Evolutionary conservation across 2,888 invertebrate species (phyloP).

Genomic region (Apodemia hepburni): DNA sequence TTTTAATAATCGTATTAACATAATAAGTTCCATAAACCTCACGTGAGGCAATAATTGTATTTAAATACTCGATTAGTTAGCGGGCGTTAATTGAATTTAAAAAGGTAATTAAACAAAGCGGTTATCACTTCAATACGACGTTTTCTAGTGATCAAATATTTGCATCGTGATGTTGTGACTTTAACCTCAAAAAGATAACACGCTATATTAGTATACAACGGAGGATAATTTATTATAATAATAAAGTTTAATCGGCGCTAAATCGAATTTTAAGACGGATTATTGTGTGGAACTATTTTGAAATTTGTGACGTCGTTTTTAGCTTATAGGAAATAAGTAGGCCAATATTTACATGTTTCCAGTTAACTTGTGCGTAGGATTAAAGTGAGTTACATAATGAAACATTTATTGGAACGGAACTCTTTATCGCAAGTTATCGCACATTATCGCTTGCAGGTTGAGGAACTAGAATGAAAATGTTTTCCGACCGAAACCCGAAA

Average conservation of each 20-base stretch:
- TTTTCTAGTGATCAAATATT: constrained; percentile 8
- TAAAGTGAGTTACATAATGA: too few relatives aligned
- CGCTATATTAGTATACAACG: not conserved
- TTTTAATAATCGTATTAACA: not conserved
- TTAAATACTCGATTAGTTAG: constrained; percentile 12
- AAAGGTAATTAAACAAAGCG: constrained; percentile 1
- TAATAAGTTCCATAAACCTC: constrained; percentile 5
- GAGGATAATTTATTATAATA: not conserved
- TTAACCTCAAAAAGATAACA: not conserved
- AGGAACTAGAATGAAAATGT: too few relatives aligned
- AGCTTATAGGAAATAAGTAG: not conserved
- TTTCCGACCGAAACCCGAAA: too few relatives aligned
- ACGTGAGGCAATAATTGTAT: constrained; percentile 13
- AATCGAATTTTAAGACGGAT: not conserved
- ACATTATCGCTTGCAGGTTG: too few relatives aligned
- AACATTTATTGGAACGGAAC: too few relatives aligned
- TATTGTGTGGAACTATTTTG: too few relatives aligned
- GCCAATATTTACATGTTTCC: too few relatives aligned
- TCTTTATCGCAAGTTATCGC: too few relatives aligned
- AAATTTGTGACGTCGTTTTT: not conserved
- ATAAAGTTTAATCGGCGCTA: not conserved
- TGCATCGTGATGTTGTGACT: constrained; percentile 12
- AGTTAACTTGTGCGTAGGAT: too few relatives aligned
- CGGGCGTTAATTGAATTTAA: not conserved
- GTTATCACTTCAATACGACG: constrained; percentile 11